A percentile compares a stretch with the other conserved stretches of the same genome.
Evolutionary conservation across 2,888 invertebrate genomes (phyloP).

Genomic region (Drosophila mimica): DNA sequence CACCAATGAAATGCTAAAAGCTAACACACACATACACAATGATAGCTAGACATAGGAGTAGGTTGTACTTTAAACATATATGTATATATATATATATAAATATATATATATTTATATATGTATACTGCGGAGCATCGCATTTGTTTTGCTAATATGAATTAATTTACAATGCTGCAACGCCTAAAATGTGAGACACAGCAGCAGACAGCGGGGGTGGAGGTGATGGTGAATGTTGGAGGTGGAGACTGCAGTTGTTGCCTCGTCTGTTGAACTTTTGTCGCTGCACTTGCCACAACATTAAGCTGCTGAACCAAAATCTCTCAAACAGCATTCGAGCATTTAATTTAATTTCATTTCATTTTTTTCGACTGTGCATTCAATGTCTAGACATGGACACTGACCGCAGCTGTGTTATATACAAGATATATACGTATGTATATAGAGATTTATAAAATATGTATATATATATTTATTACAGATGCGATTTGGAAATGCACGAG

Average conservation of each 20-base stretch:
- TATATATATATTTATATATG: constrained; percentile 2
- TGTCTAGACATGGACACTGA: constrained; percentile 76
- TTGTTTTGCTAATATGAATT: constrained; percentile 78
- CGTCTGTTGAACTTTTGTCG: constrained; percentile 78
- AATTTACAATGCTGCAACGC: constrained; percentile 75
- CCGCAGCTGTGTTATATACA: constrained; percentile 50
- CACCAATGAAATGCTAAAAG: constrained; percentile 77
- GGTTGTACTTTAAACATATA: constrained; percentile 3
- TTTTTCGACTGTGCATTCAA: constrained; percentile 51
- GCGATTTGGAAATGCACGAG: constrained; percentile 69
- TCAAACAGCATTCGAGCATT: constrained; percentile 71
- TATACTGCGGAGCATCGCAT: constrained; percentile 46
- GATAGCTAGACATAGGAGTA: constrained; percentile 6
- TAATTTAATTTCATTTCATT: constrained; percentile 39
- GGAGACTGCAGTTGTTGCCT: constrained; percentile 17
- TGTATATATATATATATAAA: constrained; percentile 9
- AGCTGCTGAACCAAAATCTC: constrained; percentile 41
- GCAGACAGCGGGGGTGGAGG: not conserved
- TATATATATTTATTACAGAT: constrained; percentile 43
- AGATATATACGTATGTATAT: constrained; percentile 26
- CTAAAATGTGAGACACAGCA: constrained; percentile 32
- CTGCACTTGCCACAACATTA: constrained; percentile 56
- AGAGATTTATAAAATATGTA: not conserved
- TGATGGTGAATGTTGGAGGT: not conserved
- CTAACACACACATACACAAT: constrained; percentile 45